These are phyloP conservation scores for Drosophila parvula DNA, from an alignment of 1,140 invertebrate species.

Conservation along the genomic window DNA sequence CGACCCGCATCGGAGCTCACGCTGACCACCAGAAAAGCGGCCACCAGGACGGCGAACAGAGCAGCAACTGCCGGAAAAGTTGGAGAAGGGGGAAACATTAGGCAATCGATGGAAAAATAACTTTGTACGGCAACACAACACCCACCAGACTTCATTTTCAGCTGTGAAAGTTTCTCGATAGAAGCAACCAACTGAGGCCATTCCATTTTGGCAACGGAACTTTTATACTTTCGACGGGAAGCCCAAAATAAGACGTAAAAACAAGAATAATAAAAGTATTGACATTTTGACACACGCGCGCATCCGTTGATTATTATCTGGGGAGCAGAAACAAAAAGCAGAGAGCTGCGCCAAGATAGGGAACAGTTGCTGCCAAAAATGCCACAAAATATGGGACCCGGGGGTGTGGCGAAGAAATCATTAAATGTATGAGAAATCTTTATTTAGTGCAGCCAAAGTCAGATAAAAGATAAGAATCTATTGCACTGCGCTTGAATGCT, in stretches of 20 bases:
- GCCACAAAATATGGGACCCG: not conserved
- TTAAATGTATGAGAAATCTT: not conserved
- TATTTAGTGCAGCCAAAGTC: slow-evolving; percentile 2
- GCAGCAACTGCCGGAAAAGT: slow-evolving; percentile 33
- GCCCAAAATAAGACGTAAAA: slow-evolving; percentile 19
- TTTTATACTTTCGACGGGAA: slow-evolving; percentile 59
- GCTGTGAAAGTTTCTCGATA: slow-evolving; percentile 49
- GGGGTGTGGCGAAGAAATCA: not conserved
- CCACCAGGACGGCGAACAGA: slow-evolving; percentile 54
- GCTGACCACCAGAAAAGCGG: slow-evolving; percentile 40
- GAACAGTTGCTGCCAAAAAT: slow-evolving; percentile 5
- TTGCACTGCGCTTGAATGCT: slow-evolving; percentile 13
- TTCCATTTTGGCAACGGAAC: slow-evolving; percentile 10
- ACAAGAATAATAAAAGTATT: slow-evolving; percentile 46
- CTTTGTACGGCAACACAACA: slow-evolving; percentile 21
- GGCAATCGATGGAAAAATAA: slow-evolving; percentile 19
- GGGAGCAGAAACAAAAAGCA: slow-evolving; percentile 14
- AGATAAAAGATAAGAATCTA: not conserved
- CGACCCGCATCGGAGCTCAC: slow-evolving; percentile 64
- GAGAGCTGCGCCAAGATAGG: slow-evolving; percentile 17
- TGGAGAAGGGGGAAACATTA: slow-evolving; percentile 19
- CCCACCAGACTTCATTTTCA: slow-evolving; percentile 69
- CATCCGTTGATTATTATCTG: slow-evolving; percentile 71
- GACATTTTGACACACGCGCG: slow-evolving; percentile 57
- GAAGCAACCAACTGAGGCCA: slow-evolving; percentile 54